Conservation (phyloP, 1,140 invertebrate genomes). For the Drosophila tsacasi region DNA sequence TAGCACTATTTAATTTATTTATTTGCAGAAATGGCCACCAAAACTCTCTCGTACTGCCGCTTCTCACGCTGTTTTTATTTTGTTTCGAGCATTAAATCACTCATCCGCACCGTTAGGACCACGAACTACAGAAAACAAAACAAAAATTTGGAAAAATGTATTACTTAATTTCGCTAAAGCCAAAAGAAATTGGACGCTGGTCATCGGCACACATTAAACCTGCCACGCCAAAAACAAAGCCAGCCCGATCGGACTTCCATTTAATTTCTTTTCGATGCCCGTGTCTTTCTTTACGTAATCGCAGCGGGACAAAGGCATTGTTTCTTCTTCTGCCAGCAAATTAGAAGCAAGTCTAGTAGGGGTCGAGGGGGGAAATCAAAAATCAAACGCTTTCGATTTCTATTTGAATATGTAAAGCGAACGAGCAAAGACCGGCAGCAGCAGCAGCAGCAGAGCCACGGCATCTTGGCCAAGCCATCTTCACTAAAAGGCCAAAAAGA, state of each 20-base stretch:
- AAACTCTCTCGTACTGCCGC: neutral
- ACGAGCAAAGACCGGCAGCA: slow-evolving; percentile 69
- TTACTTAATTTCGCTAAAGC: slow-evolving; percentile 72
- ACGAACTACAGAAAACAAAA: slow-evolving; percentile 1
- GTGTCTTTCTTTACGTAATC: slow-evolving; percentile 63
- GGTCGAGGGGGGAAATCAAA: slow-evolving; percentile 28
- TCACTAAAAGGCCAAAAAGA: slow-evolving; percentile 69
- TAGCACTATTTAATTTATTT: neutral
- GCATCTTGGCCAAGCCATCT: slow-evolving; percentile 14
- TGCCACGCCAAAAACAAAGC: slow-evolving; percentile 12
- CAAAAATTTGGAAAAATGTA: slow-evolving; percentile 33
- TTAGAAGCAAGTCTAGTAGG: slow-evolving; percentile 59
- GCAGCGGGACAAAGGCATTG: slow-evolving; percentile 50
- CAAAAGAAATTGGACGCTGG: slow-evolving; percentile 45
- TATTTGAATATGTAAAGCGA: slow-evolving; percentile 77
- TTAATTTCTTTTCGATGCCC: slow-evolving; percentile 34
- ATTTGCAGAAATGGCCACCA: neutral
- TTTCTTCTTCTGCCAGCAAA: slow-evolving; percentile 64
- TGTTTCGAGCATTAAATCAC: slow-evolving; percentile 24
- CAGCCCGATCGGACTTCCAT: neutral
- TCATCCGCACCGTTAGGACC: slow-evolving; percentile 48
- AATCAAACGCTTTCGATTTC: slow-evolving; percentile 81
- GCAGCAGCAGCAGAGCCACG: slow-evolving; percentile 38
- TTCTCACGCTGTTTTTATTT: slow-evolving; percentile 24
- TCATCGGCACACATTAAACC: slow-evolving; percentile 24